Percentiles rank a stretch among this genome's conserved stretches.
Conservation (phyloP, 2,888 invertebrate species). For the Entomobrya proxima region DNA sequence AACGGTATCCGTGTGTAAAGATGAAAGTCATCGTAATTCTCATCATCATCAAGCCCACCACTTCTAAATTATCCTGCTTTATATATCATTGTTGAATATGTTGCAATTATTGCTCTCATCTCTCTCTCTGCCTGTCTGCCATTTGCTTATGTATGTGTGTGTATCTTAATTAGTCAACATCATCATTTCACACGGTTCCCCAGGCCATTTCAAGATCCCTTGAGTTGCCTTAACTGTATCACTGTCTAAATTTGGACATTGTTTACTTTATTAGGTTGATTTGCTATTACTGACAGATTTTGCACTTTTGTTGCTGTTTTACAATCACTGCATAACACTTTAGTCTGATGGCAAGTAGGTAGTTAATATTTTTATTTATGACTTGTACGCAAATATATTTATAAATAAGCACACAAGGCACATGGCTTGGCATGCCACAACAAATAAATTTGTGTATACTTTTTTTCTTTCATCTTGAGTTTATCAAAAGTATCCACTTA, state of each 20-base stretch:
- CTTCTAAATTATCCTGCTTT: no score
- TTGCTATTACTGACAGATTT: slow-evolving; percentile 44
- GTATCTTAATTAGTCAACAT: slow-evolving; percentile 57
- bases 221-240: slow-evolving; percentile 58
- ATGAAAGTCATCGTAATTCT: slow-evolving; percentile 33
- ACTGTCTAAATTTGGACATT: slow-evolving; percentile 58
- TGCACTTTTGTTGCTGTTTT: slow-evolving; percentile 22
- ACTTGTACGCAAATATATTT: no score
- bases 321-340: not conserved
- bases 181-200: slow-evolving; percentile 1
- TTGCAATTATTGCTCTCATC: slow-evolving; percentile 8
- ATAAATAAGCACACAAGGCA: no score
- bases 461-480: no score
- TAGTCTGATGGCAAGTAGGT: not conserved
- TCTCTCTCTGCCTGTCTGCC: not conserved
- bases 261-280: slow-evolving; percentile 47
- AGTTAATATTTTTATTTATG: not conserved
- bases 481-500: no score
- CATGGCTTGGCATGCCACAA: no score
- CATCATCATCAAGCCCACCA: not conserved
- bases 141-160: not conserved
- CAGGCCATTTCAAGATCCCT: slow-evolving; percentile 41
- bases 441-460: no score
- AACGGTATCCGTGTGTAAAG: slow-evolving; percentile 44
- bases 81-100: slow-evolving; percentile 4